Evolutionary conservation across 2,797 vertebrate species (phyloP).

Genomic region (Enteromius trimaculatus): DNA sequence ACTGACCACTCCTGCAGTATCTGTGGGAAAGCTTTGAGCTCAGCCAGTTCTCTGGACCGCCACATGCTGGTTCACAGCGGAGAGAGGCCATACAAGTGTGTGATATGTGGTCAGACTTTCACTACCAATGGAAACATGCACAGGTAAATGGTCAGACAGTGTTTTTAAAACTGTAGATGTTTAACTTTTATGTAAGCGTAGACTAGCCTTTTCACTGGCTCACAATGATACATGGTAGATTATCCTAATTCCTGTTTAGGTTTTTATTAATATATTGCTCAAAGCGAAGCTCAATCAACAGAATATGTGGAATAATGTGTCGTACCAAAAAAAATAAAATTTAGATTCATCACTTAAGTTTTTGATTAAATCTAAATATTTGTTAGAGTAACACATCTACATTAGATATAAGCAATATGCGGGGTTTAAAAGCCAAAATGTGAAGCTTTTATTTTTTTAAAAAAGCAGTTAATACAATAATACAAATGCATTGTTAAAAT

Average conservation of each 20-base stretch:
- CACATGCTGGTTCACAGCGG: conserved; percentile 99
- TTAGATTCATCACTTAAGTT: background rate
- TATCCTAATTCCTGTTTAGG: background rate
- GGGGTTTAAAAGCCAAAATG: conserved; percentile 9
- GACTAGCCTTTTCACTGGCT: background rate
- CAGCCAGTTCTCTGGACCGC: conserved; percentile 94
- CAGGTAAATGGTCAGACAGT: conserved; percentile 77
- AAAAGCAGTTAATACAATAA: background rate
- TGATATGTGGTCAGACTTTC: conserved; percentile 92
- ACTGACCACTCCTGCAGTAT: conserved; percentile 97
- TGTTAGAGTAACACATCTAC: background rate
- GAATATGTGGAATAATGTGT: background rate
- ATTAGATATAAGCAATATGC: background rate
- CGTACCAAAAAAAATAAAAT: background rate
- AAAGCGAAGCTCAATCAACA: background rate
- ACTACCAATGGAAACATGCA: conserved; percentile 99
- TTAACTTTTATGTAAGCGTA: background rate
- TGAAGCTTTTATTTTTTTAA: background rate
- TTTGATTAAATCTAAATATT: background rate
- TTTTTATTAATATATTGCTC: background rate
- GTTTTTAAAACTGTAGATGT: conserved; percentile 1
- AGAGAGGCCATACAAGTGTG: conserved; percentile 94
- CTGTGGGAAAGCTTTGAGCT: conserved; percentile 96
- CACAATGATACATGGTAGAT: background rate
- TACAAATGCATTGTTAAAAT: background rate